Evolutionary conservation across 2,888 invertebrate species (phyloP).

Genomic region (Apotomis betuletana): DNA sequence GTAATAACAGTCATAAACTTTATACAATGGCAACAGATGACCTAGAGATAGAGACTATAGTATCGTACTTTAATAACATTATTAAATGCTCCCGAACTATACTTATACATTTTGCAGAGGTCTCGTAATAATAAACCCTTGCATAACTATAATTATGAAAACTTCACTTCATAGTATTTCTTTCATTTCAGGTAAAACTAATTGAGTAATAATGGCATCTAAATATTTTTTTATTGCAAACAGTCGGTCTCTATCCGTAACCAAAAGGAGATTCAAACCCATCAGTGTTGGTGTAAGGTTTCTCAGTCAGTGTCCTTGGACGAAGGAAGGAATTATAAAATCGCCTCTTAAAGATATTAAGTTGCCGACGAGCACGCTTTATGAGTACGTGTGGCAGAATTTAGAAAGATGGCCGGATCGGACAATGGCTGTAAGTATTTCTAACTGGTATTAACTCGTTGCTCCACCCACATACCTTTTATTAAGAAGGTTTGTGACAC

Average conservation of each 20-base stretch:
- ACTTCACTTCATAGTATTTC: too few species aligned
- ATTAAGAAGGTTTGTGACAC: too few species aligned
- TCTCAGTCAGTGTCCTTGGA: constrained; percentile 61
- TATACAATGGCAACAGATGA: too few species aligned
- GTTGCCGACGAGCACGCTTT: constrained; percentile 80
- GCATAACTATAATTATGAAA: too few species aligned
- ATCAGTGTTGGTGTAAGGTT: constrained; percentile 49
- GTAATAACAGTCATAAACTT: too few species aligned
- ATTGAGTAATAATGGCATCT: constrained; percentile 50
- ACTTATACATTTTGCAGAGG: too few species aligned
- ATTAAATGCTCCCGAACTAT: too few species aligned
- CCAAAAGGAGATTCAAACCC: constrained; percentile 44
- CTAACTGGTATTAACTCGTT: too few species aligned
- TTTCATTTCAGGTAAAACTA: neutral
- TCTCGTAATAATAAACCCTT: too few species aligned
- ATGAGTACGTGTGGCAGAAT: constrained; percentile 86
- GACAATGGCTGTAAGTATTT: constrained; percentile 84
- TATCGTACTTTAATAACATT: too few species aligned
- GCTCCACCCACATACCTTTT: too few species aligned
- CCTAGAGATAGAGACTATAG: too few species aligned
- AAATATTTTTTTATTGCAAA: constrained; percentile 57
- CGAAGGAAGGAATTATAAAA: constrained; percentile 64
- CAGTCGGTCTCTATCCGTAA: constrained; percentile 50
- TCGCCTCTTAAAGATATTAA: constrained; percentile 80
- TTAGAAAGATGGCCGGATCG: constrained; percentile 86